Percentiles rank a stretch among this genome's conserved stretches.
phyloP scores from a whole-genome alignment of 2,888 invertebrate genomes.

The Tanypteryx hageni region DNA sequence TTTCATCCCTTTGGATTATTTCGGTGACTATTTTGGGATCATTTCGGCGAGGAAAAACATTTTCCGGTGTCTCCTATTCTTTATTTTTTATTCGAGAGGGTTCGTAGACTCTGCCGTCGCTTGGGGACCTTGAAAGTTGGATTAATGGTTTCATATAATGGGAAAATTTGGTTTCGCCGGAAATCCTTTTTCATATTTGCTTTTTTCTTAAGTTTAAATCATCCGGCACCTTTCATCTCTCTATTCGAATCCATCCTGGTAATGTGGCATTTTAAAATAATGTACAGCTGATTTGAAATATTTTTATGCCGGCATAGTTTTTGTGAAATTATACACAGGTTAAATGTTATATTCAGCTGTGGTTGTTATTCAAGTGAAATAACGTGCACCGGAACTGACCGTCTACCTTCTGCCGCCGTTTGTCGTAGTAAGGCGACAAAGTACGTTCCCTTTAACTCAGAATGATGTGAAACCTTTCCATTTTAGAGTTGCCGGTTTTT shows the following conservation, averaged over 20 bases:
- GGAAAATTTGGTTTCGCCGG: not conserved
- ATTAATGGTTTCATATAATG: constrained; percentile 7
- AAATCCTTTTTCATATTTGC: not conserved
- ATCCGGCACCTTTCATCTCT: not conserved
- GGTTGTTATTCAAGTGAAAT: not conserved
- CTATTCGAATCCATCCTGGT: not conserved
- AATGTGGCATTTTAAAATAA: not conserved
- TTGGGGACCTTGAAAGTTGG: not conserved
- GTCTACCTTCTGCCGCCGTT: too few relatives aligned
- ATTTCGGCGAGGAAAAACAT: not conserved
- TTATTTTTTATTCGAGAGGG: not conserved
- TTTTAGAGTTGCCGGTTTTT: too few relatives aligned
- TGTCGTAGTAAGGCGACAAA: too few relatives aligned
- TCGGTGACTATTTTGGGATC: not conserved
- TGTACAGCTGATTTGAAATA: not conserved
- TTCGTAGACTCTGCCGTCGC: not conserved
- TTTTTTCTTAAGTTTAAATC: not conserved
- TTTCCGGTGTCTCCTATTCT: not conserved
- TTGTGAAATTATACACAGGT: not conserved
- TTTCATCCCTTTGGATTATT: not conserved
- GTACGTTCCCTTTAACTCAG: too few relatives aligned
- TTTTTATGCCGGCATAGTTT: not conserved
- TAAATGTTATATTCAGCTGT: not conserved
- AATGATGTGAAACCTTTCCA: too few relatives aligned
- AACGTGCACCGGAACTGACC: too few relatives aligned